Percentiles rank a stretch among this genome's conserved stretches.
Evolutionary conservation across 2,888 invertebrate genomes (phyloP).

Genomic region (Micropterix aruncella): DNA sequence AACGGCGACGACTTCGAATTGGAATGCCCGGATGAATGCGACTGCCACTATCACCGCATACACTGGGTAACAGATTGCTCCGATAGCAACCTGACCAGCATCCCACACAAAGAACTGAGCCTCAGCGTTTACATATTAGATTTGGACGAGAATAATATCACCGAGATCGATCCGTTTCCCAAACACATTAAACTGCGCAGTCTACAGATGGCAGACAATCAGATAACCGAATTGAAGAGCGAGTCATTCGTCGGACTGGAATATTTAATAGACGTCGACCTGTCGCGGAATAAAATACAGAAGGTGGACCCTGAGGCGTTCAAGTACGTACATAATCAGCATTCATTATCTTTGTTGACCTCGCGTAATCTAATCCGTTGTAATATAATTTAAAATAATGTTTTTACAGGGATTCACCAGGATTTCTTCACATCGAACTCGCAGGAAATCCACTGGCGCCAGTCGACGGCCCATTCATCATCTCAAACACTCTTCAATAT

Average conservation of each 20-base stretch:
- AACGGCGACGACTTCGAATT: constrained; percentile 51
- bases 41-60: constrained; percentile 60
- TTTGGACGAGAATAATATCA: constrained; percentile 54
- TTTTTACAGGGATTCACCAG: constrained; percentile 47
- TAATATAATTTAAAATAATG: constrained; percentile 2
- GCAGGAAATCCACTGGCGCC: constrained; percentile 49
- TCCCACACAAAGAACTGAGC: constrained; percentile 55
- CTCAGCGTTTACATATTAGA: constrained; percentile 56
- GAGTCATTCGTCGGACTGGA: constrained; percentile 49
- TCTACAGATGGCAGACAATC: constrained; percentile 54
- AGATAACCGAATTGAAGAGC: constrained; percentile 40
- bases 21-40: constrained; percentile 60
- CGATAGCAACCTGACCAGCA: constrained; percentile 54
- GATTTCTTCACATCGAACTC: constrained; percentile 53
- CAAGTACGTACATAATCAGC: constrained; percentile 31
- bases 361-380: too few species aligned
- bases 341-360: constrained; percentile 1
- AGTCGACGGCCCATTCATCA: constrained; percentile 49
- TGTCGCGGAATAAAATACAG: constrained; percentile 50
- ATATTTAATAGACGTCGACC: constrained; percentile 54
- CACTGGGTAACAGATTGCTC: constrained; percentile 69
- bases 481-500: constrained; percentile 49
- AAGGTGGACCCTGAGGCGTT: constrained; percentile 51
- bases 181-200: constrained; percentile 53
- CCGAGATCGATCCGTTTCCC: constrained; percentile 44